These are phyloP conservation scores for Euglossa dilemma DNA, from an alignment of 1,140 invertebrate species.

Conservation along the genomic window DNA sequence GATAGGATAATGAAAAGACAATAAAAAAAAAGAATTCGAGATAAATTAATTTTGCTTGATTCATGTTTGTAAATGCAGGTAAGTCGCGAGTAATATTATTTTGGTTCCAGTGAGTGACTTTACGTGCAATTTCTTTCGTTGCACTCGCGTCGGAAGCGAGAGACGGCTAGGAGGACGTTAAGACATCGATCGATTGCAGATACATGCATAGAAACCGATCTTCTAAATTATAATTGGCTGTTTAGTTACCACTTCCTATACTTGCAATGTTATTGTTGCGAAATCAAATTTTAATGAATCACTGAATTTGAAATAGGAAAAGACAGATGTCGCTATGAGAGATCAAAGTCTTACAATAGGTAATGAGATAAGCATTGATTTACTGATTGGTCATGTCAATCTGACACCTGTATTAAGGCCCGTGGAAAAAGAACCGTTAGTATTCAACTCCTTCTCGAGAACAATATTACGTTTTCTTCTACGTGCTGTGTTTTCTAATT, in stretches of 20 bases:
- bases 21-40: background rate
- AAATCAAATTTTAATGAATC: slow-evolving; percentile 35
- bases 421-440: slow-evolving; percentile 27
- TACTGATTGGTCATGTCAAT: slow-evolving; percentile 13
- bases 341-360: background rate
- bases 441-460: background rate
- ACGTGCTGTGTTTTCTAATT: slow-evolving; percentile 19
- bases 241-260: slow-evolving; percentile 14
- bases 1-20: too few relatives aligned
- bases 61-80: background rate
- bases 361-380: slow-evolving; percentile 16
- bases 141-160: slow-evolving; percentile 14
- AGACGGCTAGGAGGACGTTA: slow-evolving; percentile 24
- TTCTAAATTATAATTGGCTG: background rate
- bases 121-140: slow-evolving; percentile 27
- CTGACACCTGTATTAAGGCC: slow-evolving; percentile 6
- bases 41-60: background rate
- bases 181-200: slow-evolving; percentile 15
- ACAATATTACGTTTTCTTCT: slow-evolving; percentile 16
- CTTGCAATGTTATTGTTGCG: slow-evolving; percentile 37
- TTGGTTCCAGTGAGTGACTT: slow-evolving; percentile 33
- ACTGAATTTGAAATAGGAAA: slow-evolving; percentile 42
- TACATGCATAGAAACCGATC: slow-evolving; percentile 25
- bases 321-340: background rate
- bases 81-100: background rate